phyloP scores from a whole-genome alignment of 2,113 vertebrate genomes.

The Prolemur simus region DNA sequence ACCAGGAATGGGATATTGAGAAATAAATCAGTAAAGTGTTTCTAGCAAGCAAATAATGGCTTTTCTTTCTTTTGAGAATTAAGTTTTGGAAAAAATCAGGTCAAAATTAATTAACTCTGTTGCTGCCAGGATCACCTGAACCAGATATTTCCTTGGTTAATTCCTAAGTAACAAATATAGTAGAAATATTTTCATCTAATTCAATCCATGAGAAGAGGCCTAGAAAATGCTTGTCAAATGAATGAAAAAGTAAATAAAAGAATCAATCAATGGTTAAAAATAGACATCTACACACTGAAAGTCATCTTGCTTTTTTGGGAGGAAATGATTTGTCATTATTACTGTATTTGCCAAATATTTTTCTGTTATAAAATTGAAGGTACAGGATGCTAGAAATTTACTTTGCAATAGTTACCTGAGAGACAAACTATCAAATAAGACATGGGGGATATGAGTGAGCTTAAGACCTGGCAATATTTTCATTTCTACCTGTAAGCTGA shows the following conservation, averaged over 20 bases:
- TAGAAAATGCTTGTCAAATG: conserved; percentile 2
- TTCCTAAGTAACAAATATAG: not conserved
- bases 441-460: not conserved
- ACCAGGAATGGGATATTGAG: not conserved
- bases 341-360: not conserved
- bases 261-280: not conserved
- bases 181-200: conserved; percentile 19
- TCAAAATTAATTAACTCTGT: conserved; percentile 34
- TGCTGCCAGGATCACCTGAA: not conserved
- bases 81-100: conserved; percentile 8
- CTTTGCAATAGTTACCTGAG: not conserved
- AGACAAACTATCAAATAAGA: not conserved
- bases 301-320: not conserved
- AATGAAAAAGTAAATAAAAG: not conserved
- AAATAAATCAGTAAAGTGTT: conserved; percentile 38
- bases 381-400: not conserved
- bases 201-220: not conserved
- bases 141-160: not conserved
- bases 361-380: not conserved
- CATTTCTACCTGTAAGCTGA: not conserved
- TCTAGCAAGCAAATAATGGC: conserved; percentile 21
- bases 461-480: not conserved
- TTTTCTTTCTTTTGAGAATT: not conserved
- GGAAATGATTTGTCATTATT: not conserved
- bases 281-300: not conserved